A percentile compares a stretch with the other conserved stretches of the same genome.
Evolutionary conservation across 2,797 vertebrate genomes (phyloP).

Genomic region (Selene dorsalis): DNA sequence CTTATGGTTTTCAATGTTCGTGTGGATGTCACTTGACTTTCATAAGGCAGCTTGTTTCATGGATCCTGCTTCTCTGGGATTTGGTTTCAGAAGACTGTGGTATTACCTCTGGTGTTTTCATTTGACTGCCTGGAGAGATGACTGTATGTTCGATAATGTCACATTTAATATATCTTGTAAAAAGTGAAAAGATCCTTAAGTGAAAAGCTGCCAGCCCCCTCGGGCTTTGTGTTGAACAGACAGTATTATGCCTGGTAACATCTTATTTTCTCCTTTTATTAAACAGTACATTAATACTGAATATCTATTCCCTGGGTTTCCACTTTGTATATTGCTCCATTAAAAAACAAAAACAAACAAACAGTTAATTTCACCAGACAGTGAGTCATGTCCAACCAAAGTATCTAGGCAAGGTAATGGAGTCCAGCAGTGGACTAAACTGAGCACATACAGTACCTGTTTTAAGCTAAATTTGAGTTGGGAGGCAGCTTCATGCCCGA

Average conservation of each 20-base stretch:
- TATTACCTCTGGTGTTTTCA: neutral
- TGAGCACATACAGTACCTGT: neutral
- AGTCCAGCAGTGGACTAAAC: conserved; percentile 9
- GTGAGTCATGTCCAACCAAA: conserved; percentile 25
- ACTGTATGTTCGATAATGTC: conserved; percentile 24
- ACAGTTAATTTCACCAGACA: conserved; percentile 18
- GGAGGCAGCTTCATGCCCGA: neutral
- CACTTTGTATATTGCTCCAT: neutral
- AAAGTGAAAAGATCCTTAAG: conserved; percentile 1
- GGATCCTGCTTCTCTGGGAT: neutral
- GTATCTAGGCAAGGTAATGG: conserved; percentile 10
- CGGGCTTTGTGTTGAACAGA: neutral
- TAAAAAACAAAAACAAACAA: conserved; percentile 7
- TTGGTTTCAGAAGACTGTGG: neutral
- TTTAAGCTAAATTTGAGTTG: conserved; percentile 14
- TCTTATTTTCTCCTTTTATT: neutral
- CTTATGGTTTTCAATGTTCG: neutral
- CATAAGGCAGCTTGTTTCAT: neutral
- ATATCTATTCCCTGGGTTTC: neutral
- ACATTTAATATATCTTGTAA: conserved; percentile 12
- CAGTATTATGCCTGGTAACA: conserved; percentile 1
- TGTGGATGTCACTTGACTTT: conserved; percentile 27
- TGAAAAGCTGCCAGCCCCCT: conserved; percentile 5
- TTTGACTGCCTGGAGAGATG: conserved; percentile 25
- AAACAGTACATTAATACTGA: neutral